phyloP scores from a whole-genome alignment of 2,113 vertebrate genomes.

The Bothrops jararaca region DNA sequence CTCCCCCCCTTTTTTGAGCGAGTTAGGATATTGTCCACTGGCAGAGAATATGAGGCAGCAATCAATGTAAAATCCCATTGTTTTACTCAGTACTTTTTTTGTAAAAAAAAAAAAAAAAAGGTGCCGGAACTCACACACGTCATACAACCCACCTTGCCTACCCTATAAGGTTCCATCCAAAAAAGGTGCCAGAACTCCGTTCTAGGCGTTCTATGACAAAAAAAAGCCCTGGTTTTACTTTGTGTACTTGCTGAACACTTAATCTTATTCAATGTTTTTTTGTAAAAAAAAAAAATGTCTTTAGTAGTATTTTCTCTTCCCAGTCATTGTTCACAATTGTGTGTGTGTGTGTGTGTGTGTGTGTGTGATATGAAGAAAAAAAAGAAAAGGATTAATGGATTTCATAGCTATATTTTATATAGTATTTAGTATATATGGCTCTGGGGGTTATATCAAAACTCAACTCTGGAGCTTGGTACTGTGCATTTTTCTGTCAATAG shows the following conservation, averaged over 20 bases:
- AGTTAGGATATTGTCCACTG: neutral
- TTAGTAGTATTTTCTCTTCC: neutral
- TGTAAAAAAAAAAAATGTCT: neutral
- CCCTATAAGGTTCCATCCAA: too few relatives aligned
- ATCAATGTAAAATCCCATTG: neutral
- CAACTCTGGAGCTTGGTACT: neutral
- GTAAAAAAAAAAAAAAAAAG: neutral
- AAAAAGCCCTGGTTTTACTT: neutral
- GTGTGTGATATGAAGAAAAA: neutral
- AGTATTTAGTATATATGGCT: neutral
- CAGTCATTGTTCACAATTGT: neutral
- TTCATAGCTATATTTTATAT: neutral
- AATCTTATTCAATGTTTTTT: neutral
- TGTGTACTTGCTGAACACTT: neutral
- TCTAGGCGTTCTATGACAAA: too few relatives aligned
- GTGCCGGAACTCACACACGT: too few relatives aligned
- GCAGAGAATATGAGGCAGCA: neutral
- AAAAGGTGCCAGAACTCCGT: too few relatives aligned
- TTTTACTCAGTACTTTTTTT: neutral
- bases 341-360: neutral
- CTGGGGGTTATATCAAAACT: neutral
- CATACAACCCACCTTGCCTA: too few relatives aligned
- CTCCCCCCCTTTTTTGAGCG: neutral
- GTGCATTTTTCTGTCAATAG: neutral
- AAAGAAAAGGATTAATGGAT: neutral